Evolutionary conservation across 2,113 vertebrate species (phyloP), one percentile per base, ranked within the genome.

Genomic region (Sigmodon hispidus): DNA sequence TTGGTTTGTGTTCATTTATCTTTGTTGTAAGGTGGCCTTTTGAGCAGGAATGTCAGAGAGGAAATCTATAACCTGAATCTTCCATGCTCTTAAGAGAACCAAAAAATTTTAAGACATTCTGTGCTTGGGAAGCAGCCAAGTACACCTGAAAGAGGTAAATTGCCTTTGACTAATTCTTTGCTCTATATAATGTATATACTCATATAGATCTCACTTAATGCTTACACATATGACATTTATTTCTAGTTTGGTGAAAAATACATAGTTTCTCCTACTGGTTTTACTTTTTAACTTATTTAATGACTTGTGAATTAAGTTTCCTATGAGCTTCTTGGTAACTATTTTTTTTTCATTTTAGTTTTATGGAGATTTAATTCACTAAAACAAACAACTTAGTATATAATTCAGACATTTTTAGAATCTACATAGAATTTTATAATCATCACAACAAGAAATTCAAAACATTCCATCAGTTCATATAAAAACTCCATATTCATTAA

Each of bases 321-420:
- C 77, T 89, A 85, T 65, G 59, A 52, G 3, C 19, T 84, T 88
- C 85, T 70, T 77, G 48, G 36, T 81, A 86, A 95, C 69, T 95
- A 31, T 92, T 80, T 90, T 97, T 90, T 97, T 63, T 10, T 63
- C 65, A 75, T 91, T 83, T 15, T 11, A 86, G 19, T 50, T 76
- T 85, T 89, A 90, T 69, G 61, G 26, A 91, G 29, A 59, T 88
- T 63, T 52, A 94, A 90, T 81, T 92, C 73, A 92, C 2, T 57
- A n/a, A 80, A n/a, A n/a, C 34, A 31, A 87, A 75, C 55, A 88
- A 40, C 61, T 90, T 94, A 90, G 45, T 87, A 21, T 70, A 29
- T 61, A 67, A 76, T 72, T 89, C 17, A 90, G n/a, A 63, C 50
- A 11, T 36, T 96, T 89, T 87, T 48, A 79, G 3, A 87, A 24